These are phyloP conservation scores for Notolepis coatsorum DNA, from an alignment of 2,797 vertebrate species.

Conservation along the genomic window DNA sequence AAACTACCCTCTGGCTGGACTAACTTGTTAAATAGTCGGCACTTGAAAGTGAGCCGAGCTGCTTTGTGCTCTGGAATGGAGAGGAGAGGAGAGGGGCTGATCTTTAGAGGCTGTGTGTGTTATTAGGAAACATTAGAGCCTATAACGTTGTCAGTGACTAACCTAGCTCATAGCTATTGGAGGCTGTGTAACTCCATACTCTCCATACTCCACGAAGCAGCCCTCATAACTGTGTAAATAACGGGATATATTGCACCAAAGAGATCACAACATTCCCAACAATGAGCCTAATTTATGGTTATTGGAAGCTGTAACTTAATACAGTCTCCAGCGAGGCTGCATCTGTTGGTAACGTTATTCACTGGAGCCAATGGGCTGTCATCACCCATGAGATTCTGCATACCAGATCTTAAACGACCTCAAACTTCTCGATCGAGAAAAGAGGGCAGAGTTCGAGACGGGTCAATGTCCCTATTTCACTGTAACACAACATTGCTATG, in stretches of 20 bases:
- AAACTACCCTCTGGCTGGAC: slow-evolving; percentile 28
- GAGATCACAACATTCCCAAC: not conserved
- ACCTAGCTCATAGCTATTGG: slow-evolving; percentile 2
- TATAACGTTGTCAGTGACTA: not conserved
- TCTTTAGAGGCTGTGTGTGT: slow-evolving; percentile 1
- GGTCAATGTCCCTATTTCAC: no score
- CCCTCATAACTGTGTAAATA: not conserved
- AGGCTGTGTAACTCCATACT: not conserved
- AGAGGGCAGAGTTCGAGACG: no score
- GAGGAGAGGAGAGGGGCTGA: slow-evolving; percentile 15
- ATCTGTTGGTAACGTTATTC: not conserved
- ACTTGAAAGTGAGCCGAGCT: not conserved
- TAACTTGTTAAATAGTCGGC: slow-evolving; percentile 14
- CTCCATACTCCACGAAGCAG: no score
- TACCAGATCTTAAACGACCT: no score
- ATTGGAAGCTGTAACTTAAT: not conserved
- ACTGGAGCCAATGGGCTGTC: not conserved
- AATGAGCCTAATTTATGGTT: not conserved
- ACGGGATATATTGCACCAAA: not conserved
- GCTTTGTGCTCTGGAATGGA: no score
- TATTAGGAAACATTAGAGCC: not conserved
- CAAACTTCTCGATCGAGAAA: no score
- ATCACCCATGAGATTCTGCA: no score
- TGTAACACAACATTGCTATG: no score
- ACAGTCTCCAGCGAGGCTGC: not conserved